Conservation (phyloP, 2,888 invertebrate species). For the Thalpophila matura region DNA sequence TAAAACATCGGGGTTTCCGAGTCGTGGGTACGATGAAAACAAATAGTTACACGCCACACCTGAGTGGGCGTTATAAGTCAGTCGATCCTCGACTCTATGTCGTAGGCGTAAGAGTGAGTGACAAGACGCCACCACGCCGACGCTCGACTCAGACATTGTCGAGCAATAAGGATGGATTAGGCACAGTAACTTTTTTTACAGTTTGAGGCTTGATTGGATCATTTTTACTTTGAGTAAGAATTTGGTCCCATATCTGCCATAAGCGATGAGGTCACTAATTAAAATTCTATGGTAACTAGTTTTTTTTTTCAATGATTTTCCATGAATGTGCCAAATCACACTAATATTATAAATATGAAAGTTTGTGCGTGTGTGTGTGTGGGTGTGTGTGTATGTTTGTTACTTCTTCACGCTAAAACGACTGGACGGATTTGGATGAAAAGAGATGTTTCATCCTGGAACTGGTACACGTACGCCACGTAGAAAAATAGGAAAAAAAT, state of each 20-base stretch:
- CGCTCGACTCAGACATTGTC: slow-evolving; percentile 64
- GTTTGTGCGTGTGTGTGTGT: too few relatives aligned
- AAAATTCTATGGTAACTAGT: neutral
- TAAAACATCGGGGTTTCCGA: slow-evolving; percentile 85
- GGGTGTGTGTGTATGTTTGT: too few relatives aligned
- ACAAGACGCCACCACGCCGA: slow-evolving; percentile 58
- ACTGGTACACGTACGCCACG: too few relatives aligned
- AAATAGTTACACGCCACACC: slow-evolving; percentile 78
- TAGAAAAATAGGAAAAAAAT: too few relatives aligned
- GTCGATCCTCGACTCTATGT: slow-evolving; percentile 64
- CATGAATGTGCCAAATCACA: slow-evolving; percentile 17
- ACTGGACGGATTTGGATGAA: too few relatives aligned
- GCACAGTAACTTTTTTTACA: slow-evolving; percentile 47
- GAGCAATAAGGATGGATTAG: slow-evolving; percentile 57
- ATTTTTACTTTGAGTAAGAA: slow-evolving; percentile 30
- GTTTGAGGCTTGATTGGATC: slow-evolving; percentile 34
- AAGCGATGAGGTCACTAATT: slow-evolving; percentile 40
- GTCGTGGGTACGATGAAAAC: slow-evolving; percentile 77
- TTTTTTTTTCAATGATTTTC: slow-evolving; percentile 5
- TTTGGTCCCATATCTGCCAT: slow-evolving; percentile 19
- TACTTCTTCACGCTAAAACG: too few relatives aligned
- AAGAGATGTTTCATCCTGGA: too few relatives aligned
- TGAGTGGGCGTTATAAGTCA: slow-evolving; percentile 75
- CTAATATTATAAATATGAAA: too few relatives aligned
- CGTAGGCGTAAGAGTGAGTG: slow-evolving; percentile 62